Evolutionary conservation across 2,113 vertebrate genomes (phyloP), one percentile per base, ranked within the genome.

Genomic region (Lycaon pictus): DNA sequence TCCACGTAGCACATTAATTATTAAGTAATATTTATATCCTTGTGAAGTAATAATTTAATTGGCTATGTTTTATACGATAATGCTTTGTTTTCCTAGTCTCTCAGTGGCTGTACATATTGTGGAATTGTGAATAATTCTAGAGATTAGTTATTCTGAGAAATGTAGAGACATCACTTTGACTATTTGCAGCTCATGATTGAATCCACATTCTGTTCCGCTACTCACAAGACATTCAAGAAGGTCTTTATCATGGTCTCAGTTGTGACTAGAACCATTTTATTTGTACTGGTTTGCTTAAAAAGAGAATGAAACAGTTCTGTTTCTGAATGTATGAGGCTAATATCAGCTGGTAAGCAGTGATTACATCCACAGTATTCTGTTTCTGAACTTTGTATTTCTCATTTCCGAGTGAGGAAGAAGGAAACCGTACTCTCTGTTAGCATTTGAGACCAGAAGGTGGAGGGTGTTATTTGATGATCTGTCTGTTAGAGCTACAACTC

Each of bases 11-110:
- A 0, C 85, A 94, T 98, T 98, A 98, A 97, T 98, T 98, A 98
- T 97, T 96, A 43, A 98, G 48, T 74, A 98, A 95, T 97, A 98
- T 97, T 98, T 98, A 98, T 98, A 97, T 98, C 56, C 88, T 94
- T 90, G 71, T 88, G 72, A 98, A 97, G 32, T 93, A 37, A 86
- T 88, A 25, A 88, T 93, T 93, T 79, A 94, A 97, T 86, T 93
- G 69, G 62, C 67, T 94, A 12, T 43, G 29, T 95, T 93, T 84
- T 77, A 76, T 4, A 53, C 25, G 32, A 11, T 65, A 7, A 67
- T 92, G 43, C 0, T 51, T 43, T 19, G n/a, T 56, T 32, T 96
- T 97, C 88, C 93, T 19, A 10, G 90, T 94, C 55, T 87, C 88
- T 87, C 43, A 15, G 19, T 84, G 87, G 16, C 63, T 79, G 22